Evolutionary conservation across 1,140 invertebrate genomes (phyloP).

Genomic region (Nebria ingens): DNA sequence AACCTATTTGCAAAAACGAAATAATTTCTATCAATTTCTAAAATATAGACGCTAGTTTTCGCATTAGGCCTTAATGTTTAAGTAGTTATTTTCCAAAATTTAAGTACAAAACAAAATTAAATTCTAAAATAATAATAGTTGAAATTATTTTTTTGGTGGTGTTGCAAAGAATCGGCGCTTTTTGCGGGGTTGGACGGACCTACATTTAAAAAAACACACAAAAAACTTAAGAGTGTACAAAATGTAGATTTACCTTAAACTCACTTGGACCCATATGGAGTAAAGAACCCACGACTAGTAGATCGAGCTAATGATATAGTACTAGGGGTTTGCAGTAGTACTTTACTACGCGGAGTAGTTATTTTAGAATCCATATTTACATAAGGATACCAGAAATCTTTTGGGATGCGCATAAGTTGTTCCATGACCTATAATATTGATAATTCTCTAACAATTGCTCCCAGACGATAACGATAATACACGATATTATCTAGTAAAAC

Average conservation of each 20-base stretch:
- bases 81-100: too few relatives aligned
- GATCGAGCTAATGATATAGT: constrained; percentile 43
- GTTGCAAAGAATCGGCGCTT: background rate
- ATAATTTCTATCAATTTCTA: too few relatives aligned
- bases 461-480: constrained; percentile 6
- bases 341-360: constrained; percentile 24
- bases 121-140: background rate
- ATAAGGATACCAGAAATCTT: constrained; percentile 55
- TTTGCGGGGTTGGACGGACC: background rate
- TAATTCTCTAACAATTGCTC: constrained; percentile 2
- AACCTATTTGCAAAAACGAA: too few relatives aligned
- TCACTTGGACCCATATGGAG: constrained; percentile 2
- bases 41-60: too few relatives aligned
- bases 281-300: constrained; percentile 18
- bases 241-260: background rate
- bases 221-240: background rate
- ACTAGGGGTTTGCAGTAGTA: constrained; percentile 42
- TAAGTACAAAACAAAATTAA: background rate
- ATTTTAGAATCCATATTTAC: constrained; percentile 32
- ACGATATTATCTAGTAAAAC: background rate
- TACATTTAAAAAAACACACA: background rate
- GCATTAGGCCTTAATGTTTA: too few relatives aligned
- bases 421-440: constrained; percentile 48
- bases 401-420: constrained; percentile 49
- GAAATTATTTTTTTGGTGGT: background rate